Percentiles rank a stretch among this genome's conserved stretches.
phyloP scores from a whole-genome alignment of 2,888 invertebrate species.

The Eumacrocentrus americanus region DNA sequence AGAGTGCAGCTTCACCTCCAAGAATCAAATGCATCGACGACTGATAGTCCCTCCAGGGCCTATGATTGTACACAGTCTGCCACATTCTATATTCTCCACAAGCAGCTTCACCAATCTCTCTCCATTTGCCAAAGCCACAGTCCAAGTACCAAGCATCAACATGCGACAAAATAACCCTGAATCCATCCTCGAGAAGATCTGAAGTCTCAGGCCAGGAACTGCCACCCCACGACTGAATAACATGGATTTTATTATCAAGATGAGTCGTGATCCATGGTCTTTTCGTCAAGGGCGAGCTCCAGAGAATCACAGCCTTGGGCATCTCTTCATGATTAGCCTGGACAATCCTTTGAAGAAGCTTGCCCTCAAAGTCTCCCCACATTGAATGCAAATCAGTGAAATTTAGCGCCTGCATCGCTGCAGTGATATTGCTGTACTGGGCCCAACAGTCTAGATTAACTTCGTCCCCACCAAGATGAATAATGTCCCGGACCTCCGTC shows the following conservation, averaged over 20 bases:
- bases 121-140: constrained; percentile 86
- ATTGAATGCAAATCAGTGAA: constrained; percentile 78
- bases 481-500: constrained; percentile 78
- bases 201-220: constrained; percentile 82
- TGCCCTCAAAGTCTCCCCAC: constrained; percentile 79
- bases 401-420: constrained; percentile 69
- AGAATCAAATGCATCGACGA: constrained; percentile 61
- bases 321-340: constrained; percentile 67
- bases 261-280: constrained; percentile 71
- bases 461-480: constrained; percentile 85
- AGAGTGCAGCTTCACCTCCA: constrained; percentile 83
- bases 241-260: constrained; percentile 77
- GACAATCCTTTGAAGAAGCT: constrained; percentile 68
- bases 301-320: constrained; percentile 70
- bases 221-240: constrained; percentile 82
- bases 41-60: constrained; percentile 70
- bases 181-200: constrained; percentile 78
- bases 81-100: constrained; percentile 88
- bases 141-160: constrained; percentile 90
- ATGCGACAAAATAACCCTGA: constrained; percentile 79
- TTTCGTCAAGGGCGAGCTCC: constrained; percentile 81
- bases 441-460: constrained; percentile 84
- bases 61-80: constrained; percentile 86
- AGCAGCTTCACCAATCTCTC: constrained; percentile 81
- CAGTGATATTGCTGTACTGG: constrained; percentile 60